Percentiles rank a stretch among this genome's conserved stretches.
phyloP scores from a whole-genome alignment of 2,113 vertebrate genomes.

The Enhydra lutris region DNA sequence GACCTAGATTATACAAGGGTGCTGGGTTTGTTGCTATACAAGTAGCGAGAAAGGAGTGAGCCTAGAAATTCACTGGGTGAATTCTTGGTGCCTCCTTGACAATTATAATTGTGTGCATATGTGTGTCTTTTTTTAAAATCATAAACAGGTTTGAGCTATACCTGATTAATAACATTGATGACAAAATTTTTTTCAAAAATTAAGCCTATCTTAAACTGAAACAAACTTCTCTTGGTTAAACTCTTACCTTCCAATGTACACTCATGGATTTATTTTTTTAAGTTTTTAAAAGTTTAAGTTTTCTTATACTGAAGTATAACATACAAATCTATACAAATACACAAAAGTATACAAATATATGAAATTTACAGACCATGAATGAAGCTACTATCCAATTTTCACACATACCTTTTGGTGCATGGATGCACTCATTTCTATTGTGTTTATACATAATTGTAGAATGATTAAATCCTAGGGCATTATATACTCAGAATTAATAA shows the following conservation, averaged over 20 bases:
- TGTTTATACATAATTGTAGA: background rate
- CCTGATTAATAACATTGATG: background rate
- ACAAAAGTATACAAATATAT: too few species aligned
- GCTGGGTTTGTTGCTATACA: background rate
- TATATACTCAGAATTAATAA: background rate
- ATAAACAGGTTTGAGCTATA: too few species aligned
- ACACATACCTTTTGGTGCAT: background rate
- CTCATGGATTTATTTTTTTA: background rate
- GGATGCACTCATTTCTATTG: background rate
- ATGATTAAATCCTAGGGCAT: background rate
- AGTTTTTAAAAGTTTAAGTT: background rate
- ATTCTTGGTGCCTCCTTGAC: background rate
- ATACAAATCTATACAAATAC: background rate
- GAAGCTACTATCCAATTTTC: background rate
- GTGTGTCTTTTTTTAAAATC: background rate
- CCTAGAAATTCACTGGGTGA: background rate
- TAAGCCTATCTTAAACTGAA: background rate
- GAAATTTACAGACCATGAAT: background rate
- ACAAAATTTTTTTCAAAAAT: background rate
- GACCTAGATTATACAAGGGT: background rate
- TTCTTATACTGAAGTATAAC: background rate
- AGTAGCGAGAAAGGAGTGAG: background rate
- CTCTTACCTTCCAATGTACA: background rate
- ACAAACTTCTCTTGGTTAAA: background rate
- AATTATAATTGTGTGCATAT: background rate